These are phyloP conservation scores for Tangara arthus DNA, from an alignment of 2,797 vertebrate species.

Conservation along the genomic window DNA sequence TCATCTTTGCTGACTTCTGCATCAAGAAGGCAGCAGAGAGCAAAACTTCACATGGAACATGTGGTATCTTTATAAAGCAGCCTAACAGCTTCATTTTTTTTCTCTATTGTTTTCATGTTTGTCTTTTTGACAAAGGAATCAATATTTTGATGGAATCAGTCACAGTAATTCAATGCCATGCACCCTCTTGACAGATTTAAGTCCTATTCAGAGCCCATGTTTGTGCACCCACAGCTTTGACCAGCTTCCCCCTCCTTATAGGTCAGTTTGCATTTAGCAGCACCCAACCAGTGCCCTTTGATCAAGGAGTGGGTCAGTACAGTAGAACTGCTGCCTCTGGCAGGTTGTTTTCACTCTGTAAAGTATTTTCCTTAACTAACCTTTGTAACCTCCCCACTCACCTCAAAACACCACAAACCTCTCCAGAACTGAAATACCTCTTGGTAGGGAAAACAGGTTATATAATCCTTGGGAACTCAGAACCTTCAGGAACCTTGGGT, in stretches of 20 bases:
- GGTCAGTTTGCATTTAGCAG: background rate
- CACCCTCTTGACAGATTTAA: fast-evolving
- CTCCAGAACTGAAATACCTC: background rate
- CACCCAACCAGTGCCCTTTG: background rate
- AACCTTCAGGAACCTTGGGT: background rate
- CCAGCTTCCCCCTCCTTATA: background rate
- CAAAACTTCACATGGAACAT: background rate
- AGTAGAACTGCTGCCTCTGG: background rate
- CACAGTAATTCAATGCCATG: background rate
- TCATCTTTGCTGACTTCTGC: background rate
- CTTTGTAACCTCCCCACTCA: background rate
- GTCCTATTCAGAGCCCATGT: background rate
- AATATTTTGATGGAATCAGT: background rate
- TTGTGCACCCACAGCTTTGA: background rate
- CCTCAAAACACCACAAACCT: background rate
- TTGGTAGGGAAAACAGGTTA: background rate
- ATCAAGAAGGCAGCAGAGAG: background rate
- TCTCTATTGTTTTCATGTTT: background rate
- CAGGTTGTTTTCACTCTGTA: background rate
- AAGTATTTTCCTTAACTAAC: background rate
- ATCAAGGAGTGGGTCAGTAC: background rate
- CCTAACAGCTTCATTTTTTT: background rate
- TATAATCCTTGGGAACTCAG: background rate
- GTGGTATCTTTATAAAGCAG: background rate
- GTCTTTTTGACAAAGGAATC: background rate